Evolutionary conservation across 2,113 vertebrate genomes (phyloP), one percentile per base, ranked within the genome.

Genomic region (Pyxicephalus adspersus): DNA sequence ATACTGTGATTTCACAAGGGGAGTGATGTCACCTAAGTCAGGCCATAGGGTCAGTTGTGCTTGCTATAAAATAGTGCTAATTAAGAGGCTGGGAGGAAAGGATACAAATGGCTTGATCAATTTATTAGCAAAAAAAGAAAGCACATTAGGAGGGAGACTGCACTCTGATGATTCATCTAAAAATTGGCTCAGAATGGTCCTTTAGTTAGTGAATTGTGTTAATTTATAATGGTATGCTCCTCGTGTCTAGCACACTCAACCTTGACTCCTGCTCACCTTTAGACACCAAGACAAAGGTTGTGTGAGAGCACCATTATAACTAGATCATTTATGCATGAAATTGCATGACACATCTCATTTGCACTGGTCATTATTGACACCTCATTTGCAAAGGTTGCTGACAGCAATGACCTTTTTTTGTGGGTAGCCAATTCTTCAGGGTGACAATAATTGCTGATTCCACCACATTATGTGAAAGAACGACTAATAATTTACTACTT

Each of bases 281-380:
- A 60, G 58, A 58, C 70, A 58, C 28, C 20, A 54, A 55, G 25
- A 23, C 71, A 74, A 22, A 60, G 71, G 71, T 20, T 74, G 20
- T 38, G 29, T 34, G n/a, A 15, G 19, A 23, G 22, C 54, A 60
- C 52, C 29, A 74, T 74, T 74, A 58, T 25, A 74, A 38, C 71
- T 38, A 23, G 55, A 38, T 57, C 54, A 22, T 74, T 38, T 74
- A 58, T 74, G 71, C 54, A 74, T 74, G 54, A 74, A 74, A 60
- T 74, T 74, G 57, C 34, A 29, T 74, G 71, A 74, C 71, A 74
- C 54, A 60, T 74, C 71, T 74, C 71, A 74, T 74, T 74, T 60
- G 54, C 29, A 74, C n/a, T 6, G 54, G 71, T 74, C 71, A 74
- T 74, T 74, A 57, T 74, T 74, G 71, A 58, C 54, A 60, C 71